phyloP scores from a whole-genome alignment of 2,797 vertebrate species.

The Spinus olivaceus region DNA sequence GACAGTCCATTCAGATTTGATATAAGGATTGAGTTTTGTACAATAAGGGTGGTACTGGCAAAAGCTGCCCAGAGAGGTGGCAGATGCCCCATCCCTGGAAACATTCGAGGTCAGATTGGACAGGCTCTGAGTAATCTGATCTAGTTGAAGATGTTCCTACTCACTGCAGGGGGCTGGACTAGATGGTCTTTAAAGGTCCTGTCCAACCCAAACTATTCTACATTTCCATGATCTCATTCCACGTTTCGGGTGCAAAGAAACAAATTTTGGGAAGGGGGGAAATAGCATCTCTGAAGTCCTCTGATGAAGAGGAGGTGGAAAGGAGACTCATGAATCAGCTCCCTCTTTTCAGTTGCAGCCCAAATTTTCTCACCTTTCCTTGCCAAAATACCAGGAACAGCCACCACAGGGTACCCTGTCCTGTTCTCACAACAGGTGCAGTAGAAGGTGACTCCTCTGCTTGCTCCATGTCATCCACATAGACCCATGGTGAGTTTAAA shows the following conservation, averaged over 20 bases:
- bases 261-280: neutral
- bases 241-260: neutral
- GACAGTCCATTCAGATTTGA: neutral
- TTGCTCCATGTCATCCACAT: neutral
- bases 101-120: neutral
- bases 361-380: neutral
- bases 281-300: neutral
- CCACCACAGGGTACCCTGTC: neutral
- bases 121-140: neutral
- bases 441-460: neutral
- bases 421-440: neutral
- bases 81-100: neutral
- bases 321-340: neutral
- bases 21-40: neutral
- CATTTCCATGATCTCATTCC: fast-evolving
- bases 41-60: neutral
- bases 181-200: neutral
- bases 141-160: neutral
- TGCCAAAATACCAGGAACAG: neutral
- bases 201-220: neutral
- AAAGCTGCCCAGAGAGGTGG: neutral
- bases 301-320: neutral
- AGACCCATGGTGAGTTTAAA: neutral
- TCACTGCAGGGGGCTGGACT: neutral
- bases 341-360: neutral